Evolutionary conservation across 1,140 invertebrate genomes (phyloP).

Genomic region (Calliphora vicina): DNA sequence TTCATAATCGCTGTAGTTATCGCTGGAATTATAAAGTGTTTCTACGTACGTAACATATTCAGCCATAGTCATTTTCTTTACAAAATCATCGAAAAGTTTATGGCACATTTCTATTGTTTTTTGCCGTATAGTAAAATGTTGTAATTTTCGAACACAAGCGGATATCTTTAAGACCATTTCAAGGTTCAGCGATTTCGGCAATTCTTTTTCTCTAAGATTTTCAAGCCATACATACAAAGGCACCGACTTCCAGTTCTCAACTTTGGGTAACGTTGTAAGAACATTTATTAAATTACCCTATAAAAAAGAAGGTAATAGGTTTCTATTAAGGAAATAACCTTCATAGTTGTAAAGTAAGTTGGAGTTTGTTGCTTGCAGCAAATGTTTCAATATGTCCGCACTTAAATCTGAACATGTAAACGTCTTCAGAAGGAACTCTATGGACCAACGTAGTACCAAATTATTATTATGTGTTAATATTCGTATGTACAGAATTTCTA

Average conservation of each 20-base stretch:
- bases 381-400: slow-evolving; percentile 40
- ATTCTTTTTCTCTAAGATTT: slow-evolving; percentile 38
- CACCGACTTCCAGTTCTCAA: slow-evolving; percentile 49
- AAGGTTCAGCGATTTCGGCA: not conserved
- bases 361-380: slow-evolving; percentile 49
- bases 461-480: slow-evolving; percentile 65
- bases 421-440: slow-evolving; percentile 50
- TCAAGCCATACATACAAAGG: slow-evolving; percentile 49
- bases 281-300: slow-evolving; percentile 36
- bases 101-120: slow-evolving; percentile 27
- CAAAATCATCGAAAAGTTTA: slow-evolving; percentile 39
- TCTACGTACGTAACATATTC: slow-evolving; percentile 52
- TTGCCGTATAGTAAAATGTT: slow-evolving; percentile 44
- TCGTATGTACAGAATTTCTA: slow-evolving; percentile 61
- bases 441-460: slow-evolving; percentile 63
- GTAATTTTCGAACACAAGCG: slow-evolving; percentile 45
- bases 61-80: slow-evolving; percentile 38
- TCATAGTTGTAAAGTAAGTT: slow-evolving; percentile 53
- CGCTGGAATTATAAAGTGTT: slow-evolving; percentile 47
- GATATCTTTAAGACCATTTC: slow-evolving; percentile 45
- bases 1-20: slow-evolving; percentile 40
- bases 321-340: slow-evolving; percentile 37
- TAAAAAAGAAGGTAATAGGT: slow-evolving; percentile 21
- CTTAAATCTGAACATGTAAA: slow-evolving; percentile 40
- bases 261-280: slow-evolving; percentile 40